These are phyloP conservation scores for Macrotis lagotis DNA, from an alignment of 2,113 vertebrate species.

Conservation along the genomic window DNA sequence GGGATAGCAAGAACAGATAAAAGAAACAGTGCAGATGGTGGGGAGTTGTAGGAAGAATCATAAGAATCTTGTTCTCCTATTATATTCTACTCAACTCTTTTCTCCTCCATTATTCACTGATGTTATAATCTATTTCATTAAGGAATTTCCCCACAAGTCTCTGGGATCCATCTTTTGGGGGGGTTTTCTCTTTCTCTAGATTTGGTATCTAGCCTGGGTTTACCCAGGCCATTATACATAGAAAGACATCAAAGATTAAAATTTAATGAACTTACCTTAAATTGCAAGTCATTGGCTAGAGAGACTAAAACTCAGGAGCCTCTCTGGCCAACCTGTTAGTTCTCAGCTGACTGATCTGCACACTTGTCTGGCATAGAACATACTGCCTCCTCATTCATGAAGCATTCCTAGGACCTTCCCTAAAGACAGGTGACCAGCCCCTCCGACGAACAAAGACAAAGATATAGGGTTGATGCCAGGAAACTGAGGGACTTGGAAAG, in stretches of 20 bases:
- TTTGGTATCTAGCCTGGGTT: neutral
- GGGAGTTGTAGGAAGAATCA: neutral
- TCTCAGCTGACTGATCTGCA: neutral
- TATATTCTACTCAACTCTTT: neutral
- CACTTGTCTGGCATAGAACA: neutral
- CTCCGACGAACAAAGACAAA: neutral
- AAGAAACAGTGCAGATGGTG: neutral
- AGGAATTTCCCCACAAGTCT: neutral
- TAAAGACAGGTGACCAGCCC: neutral
- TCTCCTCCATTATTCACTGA: neutral
- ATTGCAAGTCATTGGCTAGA: neutral
- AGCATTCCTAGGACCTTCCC: neutral
- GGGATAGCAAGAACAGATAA: neutral
- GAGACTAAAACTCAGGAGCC: neutral
- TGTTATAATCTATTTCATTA: neutral
- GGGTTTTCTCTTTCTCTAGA: neutral
- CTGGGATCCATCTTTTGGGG: neutral
- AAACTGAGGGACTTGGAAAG: neutral
- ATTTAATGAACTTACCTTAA: neutral
- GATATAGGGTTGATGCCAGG: neutral
- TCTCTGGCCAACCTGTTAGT: neutral
- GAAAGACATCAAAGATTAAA: neutral
- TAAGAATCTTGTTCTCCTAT: neutral
- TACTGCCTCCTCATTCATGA: neutral
- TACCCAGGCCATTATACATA: neutral